phyloP scores from a whole-genome alignment of 2,797 vertebrate species.

The Leontopithecus rosalia region DNA sequence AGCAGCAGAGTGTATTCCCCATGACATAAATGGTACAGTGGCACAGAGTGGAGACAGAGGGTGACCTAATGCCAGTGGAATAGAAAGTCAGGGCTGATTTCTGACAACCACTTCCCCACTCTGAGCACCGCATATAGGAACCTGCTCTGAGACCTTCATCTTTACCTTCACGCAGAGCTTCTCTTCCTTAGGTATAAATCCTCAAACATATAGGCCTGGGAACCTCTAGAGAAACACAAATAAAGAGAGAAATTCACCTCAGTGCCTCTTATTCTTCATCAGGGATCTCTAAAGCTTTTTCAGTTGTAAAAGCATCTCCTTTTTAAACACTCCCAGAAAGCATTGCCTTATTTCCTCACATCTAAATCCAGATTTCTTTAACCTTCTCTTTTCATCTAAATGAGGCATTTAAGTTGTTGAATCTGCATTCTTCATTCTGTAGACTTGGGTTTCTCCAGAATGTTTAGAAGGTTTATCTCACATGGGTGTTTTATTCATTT shows the following conservation, averaged over 20 bases:
- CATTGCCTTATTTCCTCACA: neutral
- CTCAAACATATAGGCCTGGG: neutral
- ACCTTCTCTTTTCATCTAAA: neutral
- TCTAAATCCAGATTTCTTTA: neutral
- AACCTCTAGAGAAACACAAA: neutral
- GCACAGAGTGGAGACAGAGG: neutral
- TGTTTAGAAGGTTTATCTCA: neutral
- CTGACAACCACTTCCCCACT: neutral
- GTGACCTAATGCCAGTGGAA: neutral
- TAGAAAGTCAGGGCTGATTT: constrained; percentile 9
- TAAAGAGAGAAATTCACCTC: neutral
- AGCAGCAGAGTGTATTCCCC: constrained; percentile 16
- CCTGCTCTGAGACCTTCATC: neutral
- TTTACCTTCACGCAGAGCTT: neutral
- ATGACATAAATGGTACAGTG: neutral
- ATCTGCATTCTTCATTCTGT: neutral
- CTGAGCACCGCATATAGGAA: neutral
- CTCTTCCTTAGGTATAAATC: constrained; percentile 28
- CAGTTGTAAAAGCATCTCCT: neutral
- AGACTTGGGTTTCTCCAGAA: neutral
- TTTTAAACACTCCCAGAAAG: neutral
- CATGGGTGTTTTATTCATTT: neutral
- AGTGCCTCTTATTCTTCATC: neutral
- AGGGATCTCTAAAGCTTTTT: neutral
- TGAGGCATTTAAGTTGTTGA: neutral